phyloP scores from a whole-genome alignment of 2,113 vertebrate genomes.

The Oreochromis tanganicae region DNA sequence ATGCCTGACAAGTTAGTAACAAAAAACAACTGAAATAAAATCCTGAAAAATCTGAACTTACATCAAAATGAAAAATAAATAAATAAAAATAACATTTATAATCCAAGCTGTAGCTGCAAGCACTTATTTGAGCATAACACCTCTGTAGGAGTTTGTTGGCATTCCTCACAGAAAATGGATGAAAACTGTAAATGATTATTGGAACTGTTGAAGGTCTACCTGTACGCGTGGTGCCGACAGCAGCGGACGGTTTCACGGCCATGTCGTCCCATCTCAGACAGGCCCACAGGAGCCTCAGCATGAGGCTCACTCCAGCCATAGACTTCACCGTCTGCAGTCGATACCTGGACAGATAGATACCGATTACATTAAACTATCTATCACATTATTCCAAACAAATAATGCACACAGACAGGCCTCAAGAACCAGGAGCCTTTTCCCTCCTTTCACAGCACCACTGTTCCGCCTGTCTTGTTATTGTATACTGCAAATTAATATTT shows the following conservation, averaged over 20 bases:
- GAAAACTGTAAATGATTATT: neutral
- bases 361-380: neutral
- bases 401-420: neutral
- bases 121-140: neutral
- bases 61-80: neutral
- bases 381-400: neutral
- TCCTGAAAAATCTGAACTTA: neutral
- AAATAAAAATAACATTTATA: neutral
- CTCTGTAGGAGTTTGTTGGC: neutral
- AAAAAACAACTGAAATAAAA: neutral
- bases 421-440: neutral
- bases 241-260: constrained; percentile 93
- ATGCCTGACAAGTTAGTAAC: neutral
- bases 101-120: neutral
- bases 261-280: constrained; percentile 97
- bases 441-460: neutral
- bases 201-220: constrained; percentile 65
- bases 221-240: constrained; percentile 90
- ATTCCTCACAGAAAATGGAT: neutral
- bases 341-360: constrained; percentile 72
- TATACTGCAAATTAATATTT: neutral
- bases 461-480: neutral
- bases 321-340: constrained; percentile 95
- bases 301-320: constrained; percentile 93
- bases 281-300: constrained; percentile 94